Evolutionary conservation across 2,797 vertebrate species (phyloP).

Genomic region (Huso huso): DNA sequence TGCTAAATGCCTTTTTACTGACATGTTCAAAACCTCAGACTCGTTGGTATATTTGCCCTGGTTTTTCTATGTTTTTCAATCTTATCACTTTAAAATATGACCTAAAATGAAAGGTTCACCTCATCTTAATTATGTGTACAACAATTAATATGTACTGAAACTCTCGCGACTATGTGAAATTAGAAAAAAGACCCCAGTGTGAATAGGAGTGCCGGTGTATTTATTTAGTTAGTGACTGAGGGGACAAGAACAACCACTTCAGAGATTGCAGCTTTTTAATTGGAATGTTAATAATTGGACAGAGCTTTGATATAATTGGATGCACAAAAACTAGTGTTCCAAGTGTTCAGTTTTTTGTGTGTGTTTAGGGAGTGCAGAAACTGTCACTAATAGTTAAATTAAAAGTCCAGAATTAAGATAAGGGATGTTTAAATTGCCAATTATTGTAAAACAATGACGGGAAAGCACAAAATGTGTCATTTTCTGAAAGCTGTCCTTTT

Average conservation of each 20-base stretch:
- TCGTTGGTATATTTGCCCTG: background rate
- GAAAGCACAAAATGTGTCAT: too few relatives aligned
- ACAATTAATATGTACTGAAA: background rate
- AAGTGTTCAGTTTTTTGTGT: conserved; percentile 15
- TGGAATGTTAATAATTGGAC: conserved; percentile 1
- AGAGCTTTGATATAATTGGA: background rate
- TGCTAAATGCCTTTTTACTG: background rate
- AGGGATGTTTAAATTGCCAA: too few relatives aligned
- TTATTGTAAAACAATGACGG: too few relatives aligned
- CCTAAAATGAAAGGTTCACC: background rate
- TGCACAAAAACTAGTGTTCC: too few relatives aligned
- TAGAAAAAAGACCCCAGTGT: background rate
- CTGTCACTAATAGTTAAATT: too few relatives aligned
- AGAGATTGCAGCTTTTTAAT: conserved; percentile 24
- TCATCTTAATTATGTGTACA: background rate
- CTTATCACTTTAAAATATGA: background rate
- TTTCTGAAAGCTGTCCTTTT: too few relatives aligned
- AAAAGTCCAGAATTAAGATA: too few relatives aligned
- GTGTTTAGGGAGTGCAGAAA: conserved; percentile 12
- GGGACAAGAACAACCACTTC: conserved; percentile 21
- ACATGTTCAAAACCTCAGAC: background rate
- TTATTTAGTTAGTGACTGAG: conserved; percentile 1
- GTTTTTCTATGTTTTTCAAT: background rate
- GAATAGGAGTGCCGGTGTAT: background rate
- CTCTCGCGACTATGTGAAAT: background rate